Base-by-base conservation (phyloP, 2,113 vertebrate species). In the Proteles cristata region DNA sequence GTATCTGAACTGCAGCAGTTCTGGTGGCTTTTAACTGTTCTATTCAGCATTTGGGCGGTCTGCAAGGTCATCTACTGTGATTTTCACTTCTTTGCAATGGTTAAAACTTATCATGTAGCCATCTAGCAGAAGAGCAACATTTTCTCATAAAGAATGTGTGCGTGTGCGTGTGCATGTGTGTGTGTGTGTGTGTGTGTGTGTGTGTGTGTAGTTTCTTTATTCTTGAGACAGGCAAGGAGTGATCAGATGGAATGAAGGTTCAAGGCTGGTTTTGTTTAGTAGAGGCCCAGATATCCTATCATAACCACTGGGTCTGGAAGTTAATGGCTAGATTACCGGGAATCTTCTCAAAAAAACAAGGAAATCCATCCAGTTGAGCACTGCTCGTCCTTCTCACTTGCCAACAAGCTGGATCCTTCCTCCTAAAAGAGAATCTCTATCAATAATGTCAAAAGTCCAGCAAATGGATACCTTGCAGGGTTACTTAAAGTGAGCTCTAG, bases 41-140 rank as follows among this genome's bases (percentile, higher is more conserved):
- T 65, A 25, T 53, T 35, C 53, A 25, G 55, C 31, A 25, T 89
- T 81, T 25, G 63, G n/a, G 35, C 31, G 85, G 15, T 68, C 28
- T 90, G 45, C 26, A 53, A 55, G 33, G 39, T 95, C 48, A 79
- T 58, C n/a, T 79, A 19, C 50, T 9, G 21, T 85, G 80, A 93
- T 43, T 55, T 77, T 82, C 11, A 63, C 74, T 53, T 88, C 50
- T 92, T 79, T 90, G 21, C 35, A 50, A 21, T 69, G 76, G 33
- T 77, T 85, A 79, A 90, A 87, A 79, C 39, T 65, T 74, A 95
- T 39, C 77, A 84, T 31, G 11, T 58, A 55, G 74, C 35, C 90
- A 96, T 96, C 45, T 80, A 95, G 74, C 69, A 82, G 95, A 94
- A 97, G 71, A 97, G 92, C 61, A 95, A 55, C 4, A 25, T 79